Base-by-base conservation (phyloP, 1,140 invertebrate species). In the Stegodyphus mimosarum region DNA sequence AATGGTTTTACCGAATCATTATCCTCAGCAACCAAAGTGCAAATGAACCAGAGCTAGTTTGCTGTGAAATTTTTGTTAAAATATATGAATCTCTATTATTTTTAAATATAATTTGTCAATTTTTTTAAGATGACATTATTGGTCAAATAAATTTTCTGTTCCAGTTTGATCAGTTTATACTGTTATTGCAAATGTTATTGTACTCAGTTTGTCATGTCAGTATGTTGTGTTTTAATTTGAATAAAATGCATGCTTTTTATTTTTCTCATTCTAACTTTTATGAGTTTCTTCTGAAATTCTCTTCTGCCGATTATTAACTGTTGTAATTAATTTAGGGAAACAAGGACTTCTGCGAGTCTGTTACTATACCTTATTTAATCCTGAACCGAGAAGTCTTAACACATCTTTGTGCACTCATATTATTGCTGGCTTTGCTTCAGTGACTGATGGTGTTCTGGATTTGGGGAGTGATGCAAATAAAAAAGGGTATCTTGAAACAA, bases 341-440 rank as follows among this genome's bases (percentile, higher is more conserved):
- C 11, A 50, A 33, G 52, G 60, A 7, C 51, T 84, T 9, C 18
- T 70, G 17, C 66, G 83, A 60, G 83, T 86, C 17, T 86, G 83
- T 15, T 86, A 86, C 17, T 86, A 60, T 52, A 63, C 83, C 6
- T 15, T 50, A 11, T n/a, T n/a, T 50, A 74, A 69, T 17, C 74
- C 69, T 6, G 49, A 11, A 4, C 71, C 80, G 1, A 72, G 7
- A 50, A 6, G 50, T 5, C 64, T 88, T 0, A 84, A 87, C 50
- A 72, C 67, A n/a, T 78, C 77, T 17, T 90, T 96, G 78, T 96
- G 95, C 90, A 95, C 95, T 11, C 95, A 96, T 91, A 93, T 97
- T 74, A 95, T 95, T 89, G 89, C 95, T 70, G 95, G 93, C 55
- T 94, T 95, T 91, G 94, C 93, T 69, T 89, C 89, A 69, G 91